A percentile compares a stretch with the other conserved stretches of the same genome.
These are phyloP conservation scores for Tineola bisselliella DNA, from an alignment of 2,888 invertebrate genomes.

Conservation along the genomic window DNA sequence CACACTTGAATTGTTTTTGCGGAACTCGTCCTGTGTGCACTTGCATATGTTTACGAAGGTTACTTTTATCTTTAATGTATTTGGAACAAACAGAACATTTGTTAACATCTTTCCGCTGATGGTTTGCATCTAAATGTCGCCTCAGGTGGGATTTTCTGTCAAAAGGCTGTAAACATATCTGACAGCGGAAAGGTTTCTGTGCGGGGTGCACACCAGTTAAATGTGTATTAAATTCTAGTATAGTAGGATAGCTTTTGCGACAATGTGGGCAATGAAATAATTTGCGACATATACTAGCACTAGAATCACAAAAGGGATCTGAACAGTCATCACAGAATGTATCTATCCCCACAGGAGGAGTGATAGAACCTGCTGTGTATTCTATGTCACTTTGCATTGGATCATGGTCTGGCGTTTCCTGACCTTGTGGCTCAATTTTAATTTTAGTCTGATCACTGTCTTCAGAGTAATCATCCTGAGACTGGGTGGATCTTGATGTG, in stretches of 20 bases:
- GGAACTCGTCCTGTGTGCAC: conserved; percentile 64
- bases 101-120: conserved; percentile 64
- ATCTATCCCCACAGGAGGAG: conserved; percentile 54
- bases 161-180: conserved; percentile 64
- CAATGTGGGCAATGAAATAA: conserved; percentile 66
- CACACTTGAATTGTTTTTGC: conserved; percentile 66
- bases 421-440: conserved; percentile 54
- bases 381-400: conserved; percentile 46
- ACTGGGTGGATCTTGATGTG: conserved; percentile 53
- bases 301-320: conserved; percentile 63
- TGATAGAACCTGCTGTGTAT: conserved; percentile 40
- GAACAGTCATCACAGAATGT: conserved; percentile 65
- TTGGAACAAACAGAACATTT: conserved; percentile 66
- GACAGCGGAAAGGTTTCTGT: conserved; percentile 64
- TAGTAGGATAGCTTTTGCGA: conserved; percentile 63
- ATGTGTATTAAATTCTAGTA: conserved; percentile 63
- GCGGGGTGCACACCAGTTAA: conserved; percentile 63
- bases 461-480: conserved; percentile 58
- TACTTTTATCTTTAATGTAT: conserved; percentile 66
- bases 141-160: conserved; percentile 61
- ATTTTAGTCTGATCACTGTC: conserved; percentile 54
- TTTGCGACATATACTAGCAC: conserved; percentile 53
- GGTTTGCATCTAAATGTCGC: conserved; percentile 60
- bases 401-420: conserved; percentile 53
- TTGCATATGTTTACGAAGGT: conserved; percentile 65